Evolutionary conservation across 2,888 invertebrate species (phyloP).

Genomic region (Nipponacmea schrenckii): DNA sequence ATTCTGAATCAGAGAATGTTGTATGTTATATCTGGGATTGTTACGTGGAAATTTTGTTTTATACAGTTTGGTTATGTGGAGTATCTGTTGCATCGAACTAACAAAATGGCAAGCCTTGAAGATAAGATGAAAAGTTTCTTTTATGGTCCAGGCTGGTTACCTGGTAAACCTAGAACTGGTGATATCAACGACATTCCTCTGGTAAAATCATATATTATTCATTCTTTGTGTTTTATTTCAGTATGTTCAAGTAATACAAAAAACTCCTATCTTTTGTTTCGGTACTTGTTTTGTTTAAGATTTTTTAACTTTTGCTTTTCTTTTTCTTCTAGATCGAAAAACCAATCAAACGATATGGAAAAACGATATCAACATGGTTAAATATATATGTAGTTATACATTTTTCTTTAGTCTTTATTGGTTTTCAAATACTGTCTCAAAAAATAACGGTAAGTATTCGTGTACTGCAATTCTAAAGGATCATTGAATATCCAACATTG

Average conservation of each 20-base stretch:
- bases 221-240: neutral
- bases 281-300: no score
- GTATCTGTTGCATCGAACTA: conserved; percentile 76
- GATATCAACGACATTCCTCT: conserved; percentile 81
- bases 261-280: no score
- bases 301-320: neutral
- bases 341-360: conserved; percentile 42
- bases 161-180: conserved; percentile 80
- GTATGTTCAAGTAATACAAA: no score
- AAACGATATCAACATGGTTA: conserved; percentile 37
- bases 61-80: conserved; percentile 71
- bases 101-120: conserved; percentile 72
- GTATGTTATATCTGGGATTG: no score
- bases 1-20: no score
- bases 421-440: conserved; percentile 32
- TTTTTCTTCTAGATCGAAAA: conserved; percentile 40
- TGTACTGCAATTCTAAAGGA: no score
- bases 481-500: no score
- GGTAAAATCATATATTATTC: conserved; percentile 68
- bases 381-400: conserved; percentile 46
- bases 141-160: conserved; percentile 90
- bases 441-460: conserved; percentile 31
- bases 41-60: no score
- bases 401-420: conserved; percentile 37
- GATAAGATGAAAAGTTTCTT: conserved; percentile 79